Evolutionary conservation across 2,113 vertebrate genomes (phyloP), one percentile per base, ranked within the genome.

Genomic region (Panthera uncia): DNA sequence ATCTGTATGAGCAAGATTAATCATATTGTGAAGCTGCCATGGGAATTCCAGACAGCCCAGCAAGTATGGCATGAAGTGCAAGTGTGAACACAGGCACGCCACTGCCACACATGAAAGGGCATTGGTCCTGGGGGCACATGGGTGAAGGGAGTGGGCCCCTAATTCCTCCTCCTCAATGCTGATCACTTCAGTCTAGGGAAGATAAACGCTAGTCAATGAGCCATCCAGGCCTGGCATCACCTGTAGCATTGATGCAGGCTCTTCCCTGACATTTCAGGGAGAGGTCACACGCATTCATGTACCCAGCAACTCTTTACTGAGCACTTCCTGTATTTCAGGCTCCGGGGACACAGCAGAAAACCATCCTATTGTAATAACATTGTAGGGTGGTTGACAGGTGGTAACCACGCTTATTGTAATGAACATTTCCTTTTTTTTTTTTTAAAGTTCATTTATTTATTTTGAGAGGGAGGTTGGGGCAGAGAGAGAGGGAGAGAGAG

Each of bases 21-120:
- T 78, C 88, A 66, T 3, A 71, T 4, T 15, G 36, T 50, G 80
- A 66, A 80, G 38, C 87, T 69, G 27, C 48, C 68, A 33, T 12
- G 68, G 61, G 76, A 89, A 95, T 52, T 76, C 69, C 50, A 88
- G 85, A 81, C 21, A 57, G 50, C 80, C 68, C 0, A 29, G 29
- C 68, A 87, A 38, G 38, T 8, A 11, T 2, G 7, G 71, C 50
- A 19, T 21, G 38, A 63, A 71, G 25, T 23, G 29, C 31, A 45
- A 36, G n/a, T 31, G 25, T 25, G n/a, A 90, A 18, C n/a, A 19
- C 38, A 57, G 68, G n/a, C 48, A 31, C 0, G 0, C 52, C 31
- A 11, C 31, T 12, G 38, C 29, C n/a, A 23, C 48, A 81, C 29
- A 33, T 5, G 7, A 69, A 13, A 65, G 31, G 27, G 21, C 1